A percentile compares a stretch with the other conserved stretches of the same genome.
Conservation (phyloP, 2,888 invertebrate species). For the Rapana venosa region DNA sequence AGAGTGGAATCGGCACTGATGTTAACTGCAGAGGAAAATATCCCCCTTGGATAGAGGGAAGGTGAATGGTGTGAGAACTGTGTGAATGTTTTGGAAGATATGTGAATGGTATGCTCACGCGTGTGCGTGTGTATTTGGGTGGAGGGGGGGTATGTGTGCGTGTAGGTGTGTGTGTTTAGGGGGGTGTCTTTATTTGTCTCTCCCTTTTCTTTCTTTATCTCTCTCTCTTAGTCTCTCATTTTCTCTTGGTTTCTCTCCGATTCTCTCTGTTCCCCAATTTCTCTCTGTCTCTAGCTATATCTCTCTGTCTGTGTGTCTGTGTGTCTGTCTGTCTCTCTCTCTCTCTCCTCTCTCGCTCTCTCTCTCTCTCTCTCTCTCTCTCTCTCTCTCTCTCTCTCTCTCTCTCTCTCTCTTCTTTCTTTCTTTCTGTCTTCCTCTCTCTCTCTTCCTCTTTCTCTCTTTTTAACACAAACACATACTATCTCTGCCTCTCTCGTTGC, state of each 20-base stretch:
- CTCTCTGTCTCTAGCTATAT: not conserved
- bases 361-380: not conserved
- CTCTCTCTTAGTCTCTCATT: too few relatives aligned
- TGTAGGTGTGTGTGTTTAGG: not conserved
- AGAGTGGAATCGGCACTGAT: too few relatives aligned
- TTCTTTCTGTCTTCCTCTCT: not conserved
- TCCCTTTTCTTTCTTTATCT: too few relatives aligned
- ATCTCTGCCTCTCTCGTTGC: not conserved
- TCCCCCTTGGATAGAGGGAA: too few relatives aligned
- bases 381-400: not conserved
- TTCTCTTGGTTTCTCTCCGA: not conserved
- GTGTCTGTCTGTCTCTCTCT: not conserved
- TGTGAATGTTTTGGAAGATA: too few relatives aligned
- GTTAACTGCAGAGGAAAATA: too few relatives aligned
- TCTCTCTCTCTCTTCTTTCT: not conserved
- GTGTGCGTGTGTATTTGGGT: too few relatives aligned
- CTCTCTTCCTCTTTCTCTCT: not conserved
- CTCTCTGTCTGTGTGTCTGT: not conserved
- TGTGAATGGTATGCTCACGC: too few relatives aligned
- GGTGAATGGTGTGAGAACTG: too few relatives aligned
- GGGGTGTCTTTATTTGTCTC: not conserved
- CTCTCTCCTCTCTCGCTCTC: not conserved
- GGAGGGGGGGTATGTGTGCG: too few relatives aligned
- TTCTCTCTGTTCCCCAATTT: not conserved
- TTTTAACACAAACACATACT: not conserved